Evolutionary conservation across 2,113 vertebrate species (phyloP).

Genomic region (Camelus dromedarius): DNA sequence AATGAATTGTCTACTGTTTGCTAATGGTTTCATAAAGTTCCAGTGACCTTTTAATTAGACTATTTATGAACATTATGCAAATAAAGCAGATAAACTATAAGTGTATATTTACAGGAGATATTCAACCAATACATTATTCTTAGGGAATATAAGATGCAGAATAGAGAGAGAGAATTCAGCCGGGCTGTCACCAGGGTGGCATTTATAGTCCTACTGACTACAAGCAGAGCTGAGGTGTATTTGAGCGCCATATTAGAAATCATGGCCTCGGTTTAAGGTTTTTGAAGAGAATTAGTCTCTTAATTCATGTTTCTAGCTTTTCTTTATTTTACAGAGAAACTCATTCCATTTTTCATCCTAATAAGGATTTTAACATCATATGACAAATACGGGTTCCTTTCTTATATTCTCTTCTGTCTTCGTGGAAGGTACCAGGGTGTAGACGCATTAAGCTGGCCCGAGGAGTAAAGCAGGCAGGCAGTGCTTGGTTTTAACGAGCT

Average conservation of each 20-base stretch:
- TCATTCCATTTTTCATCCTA: not conserved
- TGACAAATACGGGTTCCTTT: not conserved
- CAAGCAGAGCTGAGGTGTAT: not conserved
- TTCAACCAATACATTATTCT: not conserved
- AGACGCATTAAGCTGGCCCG: not conserved
- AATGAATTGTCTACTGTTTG: not conserved
- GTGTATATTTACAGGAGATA: not conserved
- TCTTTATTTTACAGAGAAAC: not conserved
- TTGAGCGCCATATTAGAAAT: not conserved
- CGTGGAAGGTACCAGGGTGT: rapidly evolving
- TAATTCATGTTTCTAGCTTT: not conserved
- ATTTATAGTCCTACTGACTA: rapidly evolving
- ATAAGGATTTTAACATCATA: not conserved
- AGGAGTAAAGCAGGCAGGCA: not conserved
- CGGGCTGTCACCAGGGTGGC: rapidly evolving
- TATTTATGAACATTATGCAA: not conserved
- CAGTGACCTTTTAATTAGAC: not conserved
- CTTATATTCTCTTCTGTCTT: not conserved
- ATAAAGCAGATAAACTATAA: not conserved
- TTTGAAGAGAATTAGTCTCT: not conserved
- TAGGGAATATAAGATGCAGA: not conserved
- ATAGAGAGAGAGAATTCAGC: not conserved
- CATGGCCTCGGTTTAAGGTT: not conserved
- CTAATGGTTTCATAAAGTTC: not conserved
- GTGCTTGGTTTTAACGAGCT: no score